Percentiles rank a stretch among this genome's conserved stretches.
phyloP scores from a whole-genome alignment of 2,888 invertebrate species.

The Germaria angustata region DNA sequence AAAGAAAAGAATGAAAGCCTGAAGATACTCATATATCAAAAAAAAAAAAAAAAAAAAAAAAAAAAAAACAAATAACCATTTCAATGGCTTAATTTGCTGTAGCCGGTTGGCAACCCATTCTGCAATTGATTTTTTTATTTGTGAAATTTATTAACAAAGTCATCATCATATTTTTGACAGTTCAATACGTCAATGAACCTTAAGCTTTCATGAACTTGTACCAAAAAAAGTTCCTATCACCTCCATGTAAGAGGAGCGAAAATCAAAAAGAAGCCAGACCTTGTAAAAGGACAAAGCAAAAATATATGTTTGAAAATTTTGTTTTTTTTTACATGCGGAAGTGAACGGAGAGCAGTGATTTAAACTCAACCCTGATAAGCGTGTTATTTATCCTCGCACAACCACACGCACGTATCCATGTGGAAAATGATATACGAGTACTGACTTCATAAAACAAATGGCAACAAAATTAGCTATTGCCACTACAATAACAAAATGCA shows the following conservation, averaged over 20 bases:
- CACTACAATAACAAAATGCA: conserved; percentile 30
- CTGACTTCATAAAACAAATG: not conserved
- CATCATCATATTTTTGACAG: no score
- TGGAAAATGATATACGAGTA: no score
- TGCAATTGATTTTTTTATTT: no score
- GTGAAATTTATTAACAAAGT: no score
- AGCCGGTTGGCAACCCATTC: no score
- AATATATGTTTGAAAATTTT: conserved; percentile 22
- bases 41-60: no score
- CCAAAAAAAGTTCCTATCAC: not conserved
- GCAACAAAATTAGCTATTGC: not conserved
- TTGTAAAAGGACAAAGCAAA: not conserved
- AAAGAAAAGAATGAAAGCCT: no score
- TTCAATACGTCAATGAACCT: no score
- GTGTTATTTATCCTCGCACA: conserved; percentile 24
- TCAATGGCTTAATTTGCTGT: no score
- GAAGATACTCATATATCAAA: no score
- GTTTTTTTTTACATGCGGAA: conserved; percentile 11
- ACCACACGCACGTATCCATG: not conserved
- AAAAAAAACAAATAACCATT: no score
- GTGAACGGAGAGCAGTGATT: conserved; percentile 59
- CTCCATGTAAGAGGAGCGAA: not conserved
- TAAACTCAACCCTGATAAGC: conserved; percentile 61
- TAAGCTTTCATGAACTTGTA: no score
- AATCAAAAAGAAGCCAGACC: not conserved